These are phyloP conservation scores for Pimpla rufipes DNA, from an alignment of 2,888 invertebrate genomes.

Conservation along the genomic window DNA sequence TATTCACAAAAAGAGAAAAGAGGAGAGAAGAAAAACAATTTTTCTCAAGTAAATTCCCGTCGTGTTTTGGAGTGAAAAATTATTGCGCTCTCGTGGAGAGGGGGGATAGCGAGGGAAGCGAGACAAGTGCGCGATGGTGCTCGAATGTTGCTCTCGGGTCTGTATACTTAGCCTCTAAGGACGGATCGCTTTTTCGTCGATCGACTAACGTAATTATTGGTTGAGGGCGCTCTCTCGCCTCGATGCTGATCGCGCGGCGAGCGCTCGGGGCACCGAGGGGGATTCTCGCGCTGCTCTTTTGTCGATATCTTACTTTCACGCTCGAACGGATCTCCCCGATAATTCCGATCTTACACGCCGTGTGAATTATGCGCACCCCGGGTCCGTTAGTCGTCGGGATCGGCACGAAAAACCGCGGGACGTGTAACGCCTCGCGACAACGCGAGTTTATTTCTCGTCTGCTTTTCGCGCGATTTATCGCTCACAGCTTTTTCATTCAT, in stretches of 20 bases:
- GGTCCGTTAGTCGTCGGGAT: background rate
- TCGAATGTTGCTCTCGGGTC: background rate
- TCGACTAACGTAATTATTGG: constrained; percentile 65
- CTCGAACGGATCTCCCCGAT: constrained; percentile 57
- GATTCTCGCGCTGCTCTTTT: constrained; percentile 5
- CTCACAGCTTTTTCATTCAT: no score
- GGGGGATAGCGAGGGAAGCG: background rate
- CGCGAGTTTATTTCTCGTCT: constrained; percentile 12
- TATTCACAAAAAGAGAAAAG: constrained; percentile 9
- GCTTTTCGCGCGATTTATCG: constrained; percentile 54
- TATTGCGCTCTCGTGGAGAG: background rate
- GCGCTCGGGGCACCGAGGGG: constrained; percentile 12
- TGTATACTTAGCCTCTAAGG: constrained; percentile 48
- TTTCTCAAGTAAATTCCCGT: constrained; percentile 7
- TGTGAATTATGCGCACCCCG: constrained; percentile 74
- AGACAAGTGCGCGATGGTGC: constrained; percentile 37
- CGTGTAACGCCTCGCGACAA: constrained; percentile 48
- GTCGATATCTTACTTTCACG: constrained; percentile 67
- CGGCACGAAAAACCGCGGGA: constrained; percentile 9
- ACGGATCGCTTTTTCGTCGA: constrained; percentile 65
- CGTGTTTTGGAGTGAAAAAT: constrained; percentile 47
- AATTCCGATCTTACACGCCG: constrained; percentile 68
- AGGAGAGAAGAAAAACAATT: constrained; percentile 19
- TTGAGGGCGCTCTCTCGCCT: constrained; percentile 39
- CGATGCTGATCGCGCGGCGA: constrained; percentile 45